Percentiles rank a stretch among this genome's conserved stretches.
Conservation (phyloP, 1,140 invertebrate genomes). For the Saccostrea glomerata region DNA sequence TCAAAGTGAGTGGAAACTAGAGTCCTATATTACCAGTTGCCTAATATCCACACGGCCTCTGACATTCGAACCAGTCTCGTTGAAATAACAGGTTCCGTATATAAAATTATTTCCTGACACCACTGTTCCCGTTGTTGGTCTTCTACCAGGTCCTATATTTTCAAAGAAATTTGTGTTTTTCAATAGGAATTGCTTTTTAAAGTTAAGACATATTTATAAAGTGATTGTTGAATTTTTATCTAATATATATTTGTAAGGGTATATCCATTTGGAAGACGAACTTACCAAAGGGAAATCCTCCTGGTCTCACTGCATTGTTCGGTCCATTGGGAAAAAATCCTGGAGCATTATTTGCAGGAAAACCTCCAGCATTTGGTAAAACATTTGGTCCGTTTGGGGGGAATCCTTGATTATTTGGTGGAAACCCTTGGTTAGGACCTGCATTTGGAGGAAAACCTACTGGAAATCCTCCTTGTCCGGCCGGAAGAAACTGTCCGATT, state of each 20-base stretch:
- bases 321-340: conserved; percentile 29
- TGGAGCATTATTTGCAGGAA: conserved; percentile 21
- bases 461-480: background rate
- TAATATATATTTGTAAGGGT: background rate
- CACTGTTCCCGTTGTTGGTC: background rate
- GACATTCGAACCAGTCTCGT: conserved; percentile 55
- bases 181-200: background rate
- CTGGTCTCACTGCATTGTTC: background rate
- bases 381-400: conserved; percentile 32
- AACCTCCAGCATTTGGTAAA: conserved; percentile 37
- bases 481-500: conserved; percentile 32
- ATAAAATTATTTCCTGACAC: conserved; percentile 37
- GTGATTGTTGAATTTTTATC: background rate
- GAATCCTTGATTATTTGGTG: conserved; percentile 34
- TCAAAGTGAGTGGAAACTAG: background rate
- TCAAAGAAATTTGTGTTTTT: background rate
- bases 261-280: too few species aligned
- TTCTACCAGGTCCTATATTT: background rate
- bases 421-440: conserved; percentile 16
- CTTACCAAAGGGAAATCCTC: conserved; percentile 33
- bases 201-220: background rate
- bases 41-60: conserved; percentile 55
- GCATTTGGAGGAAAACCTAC: conserved; percentile 40
- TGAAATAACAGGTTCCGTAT: conserved; percentile 57
- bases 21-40: conserved; percentile 47